These are phyloP conservation scores for Pseudorasbora parva DNA, from an alignment of 2,113 vertebrate genomes.

Conservation along the genomic window DNA sequence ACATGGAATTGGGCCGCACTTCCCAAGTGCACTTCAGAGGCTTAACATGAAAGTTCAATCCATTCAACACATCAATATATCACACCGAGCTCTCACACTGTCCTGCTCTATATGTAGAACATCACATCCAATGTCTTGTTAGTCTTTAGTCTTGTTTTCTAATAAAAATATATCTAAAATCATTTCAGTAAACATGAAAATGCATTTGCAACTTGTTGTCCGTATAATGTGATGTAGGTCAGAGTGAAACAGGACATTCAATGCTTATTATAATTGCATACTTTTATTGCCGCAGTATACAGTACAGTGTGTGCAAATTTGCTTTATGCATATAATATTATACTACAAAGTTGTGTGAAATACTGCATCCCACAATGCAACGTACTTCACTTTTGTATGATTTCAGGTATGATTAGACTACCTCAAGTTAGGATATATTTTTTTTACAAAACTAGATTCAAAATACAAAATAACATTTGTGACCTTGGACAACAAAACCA, in stretches of 20 bases:
- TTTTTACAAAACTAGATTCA: not conserved
- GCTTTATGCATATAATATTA: not conserved
- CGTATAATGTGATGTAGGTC: not conserved
- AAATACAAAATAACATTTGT: not conserved
- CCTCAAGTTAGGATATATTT: not conserved
- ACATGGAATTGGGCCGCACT: not conserved
- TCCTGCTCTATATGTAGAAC: too few species aligned
- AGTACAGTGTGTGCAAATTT: not conserved
- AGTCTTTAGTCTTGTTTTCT: not conserved
- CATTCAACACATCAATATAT: not conserved
- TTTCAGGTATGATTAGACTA: too few species aligned
- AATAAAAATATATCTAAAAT: not conserved
- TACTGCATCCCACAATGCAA: not conserved
- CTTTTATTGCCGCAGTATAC: not conserved
- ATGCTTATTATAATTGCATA: not conserved
- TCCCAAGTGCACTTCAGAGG: constrained; percentile 15
- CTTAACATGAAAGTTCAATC: not conserved
- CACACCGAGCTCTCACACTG: not conserved
- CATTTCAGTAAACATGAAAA: not conserved
- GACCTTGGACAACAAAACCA: too few species aligned
- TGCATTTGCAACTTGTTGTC: not conserved
- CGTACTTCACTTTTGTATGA: not conserved
- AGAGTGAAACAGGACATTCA: not conserved
- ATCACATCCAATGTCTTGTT: too few species aligned
- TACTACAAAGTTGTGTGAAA: not conserved